These are phyloP conservation scores for Oreonectes daqikongensis DNA, from an alignment of 2,797 vertebrate genomes.

Conservation along the genomic window DNA sequence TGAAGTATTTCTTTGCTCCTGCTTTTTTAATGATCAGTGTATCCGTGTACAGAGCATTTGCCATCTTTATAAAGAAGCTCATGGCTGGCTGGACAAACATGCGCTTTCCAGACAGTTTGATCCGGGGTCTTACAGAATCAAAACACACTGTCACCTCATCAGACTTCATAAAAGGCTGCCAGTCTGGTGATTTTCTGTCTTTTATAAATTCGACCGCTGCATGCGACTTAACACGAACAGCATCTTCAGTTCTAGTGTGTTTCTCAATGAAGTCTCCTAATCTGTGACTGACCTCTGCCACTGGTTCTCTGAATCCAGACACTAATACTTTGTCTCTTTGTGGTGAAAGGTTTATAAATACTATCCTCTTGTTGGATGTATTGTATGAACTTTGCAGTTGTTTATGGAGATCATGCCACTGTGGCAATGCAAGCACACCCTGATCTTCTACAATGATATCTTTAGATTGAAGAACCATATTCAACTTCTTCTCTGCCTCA, in stretches of 20 bases:
- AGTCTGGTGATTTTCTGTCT: constrained; percentile 64
- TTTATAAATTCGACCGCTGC: constrained; percentile 73
- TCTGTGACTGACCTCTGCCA: constrained; percentile 64
- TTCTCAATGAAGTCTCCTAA: constrained; percentile 74
- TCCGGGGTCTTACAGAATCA: constrained; percentile 55
- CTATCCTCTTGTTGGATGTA: constrained; percentile 58
- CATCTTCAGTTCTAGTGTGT: constrained; percentile 67
- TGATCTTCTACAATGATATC: constrained; percentile 69
- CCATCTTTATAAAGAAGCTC: constrained; percentile 57
- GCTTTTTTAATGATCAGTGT: constrained; percentile 77
- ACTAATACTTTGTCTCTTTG: constrained; percentile 65
- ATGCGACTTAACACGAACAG: constrained; percentile 60
- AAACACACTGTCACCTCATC: constrained; percentile 66
- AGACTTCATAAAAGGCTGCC: constrained; percentile 49
- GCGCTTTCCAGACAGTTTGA: constrained; percentile 76
- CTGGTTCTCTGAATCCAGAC: constrained; percentile 71
- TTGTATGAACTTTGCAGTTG: constrained; percentile 62
- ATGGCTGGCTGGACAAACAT: constrained; percentile 66
- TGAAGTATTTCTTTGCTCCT: constrained; percentile 80
- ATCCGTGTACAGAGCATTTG: constrained; percentile 60
- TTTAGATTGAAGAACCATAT: constrained; percentile 56
- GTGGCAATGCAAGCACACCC: constrained; percentile 60
- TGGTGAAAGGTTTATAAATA: constrained; percentile 58
- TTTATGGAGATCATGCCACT: constrained; percentile 71
- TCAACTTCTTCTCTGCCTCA: constrained; percentile 75